Evolutionary conservation across 1,140 invertebrate genomes (phyloP).

Genomic region (Trachymyrmex cornetzi): DNA sequence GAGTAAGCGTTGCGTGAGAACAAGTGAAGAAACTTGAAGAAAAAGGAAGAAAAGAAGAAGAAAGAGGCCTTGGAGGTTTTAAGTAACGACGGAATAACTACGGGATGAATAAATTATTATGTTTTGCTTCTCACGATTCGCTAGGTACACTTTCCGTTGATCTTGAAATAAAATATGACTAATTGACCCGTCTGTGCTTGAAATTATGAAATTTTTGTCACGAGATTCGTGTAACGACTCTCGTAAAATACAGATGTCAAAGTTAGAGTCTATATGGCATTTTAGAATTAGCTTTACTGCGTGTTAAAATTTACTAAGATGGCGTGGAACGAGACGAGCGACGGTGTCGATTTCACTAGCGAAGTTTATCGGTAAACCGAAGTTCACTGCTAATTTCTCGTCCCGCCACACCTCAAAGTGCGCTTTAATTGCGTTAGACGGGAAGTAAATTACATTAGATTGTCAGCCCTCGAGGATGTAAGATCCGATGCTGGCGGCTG

Average conservation of each 20-base stretch:
- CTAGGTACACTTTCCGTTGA: no score
- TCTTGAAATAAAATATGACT: neutral
- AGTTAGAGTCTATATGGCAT: slow-evolving; percentile 14
- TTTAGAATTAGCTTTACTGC: slow-evolving; percentile 31
- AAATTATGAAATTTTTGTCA: neutral
- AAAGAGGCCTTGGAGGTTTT: neutral
- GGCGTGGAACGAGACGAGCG: slow-evolving; percentile 39
- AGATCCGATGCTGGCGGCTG: slow-evolving; percentile 49
- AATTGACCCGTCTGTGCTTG: neutral
- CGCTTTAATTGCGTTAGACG: slow-evolving; percentile 77
- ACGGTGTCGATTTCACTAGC: slow-evolving; percentile 71
- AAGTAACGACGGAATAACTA: neutral
- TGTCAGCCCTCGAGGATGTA: slow-evolving; percentile 74
- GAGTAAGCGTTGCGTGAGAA: neutral
- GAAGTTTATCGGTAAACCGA: slow-evolving; percentile 73
- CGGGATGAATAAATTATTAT: neutral
- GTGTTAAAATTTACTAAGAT: slow-evolving; percentile 67
- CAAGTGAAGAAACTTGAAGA: neutral
- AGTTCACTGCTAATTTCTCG: slow-evolving; percentile 78
- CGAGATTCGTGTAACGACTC: neutral
- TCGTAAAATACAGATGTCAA: neutral
- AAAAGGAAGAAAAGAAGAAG: neutral
- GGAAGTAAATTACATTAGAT: slow-evolving; percentile 78
- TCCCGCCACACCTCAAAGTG: slow-evolving; percentile 76
- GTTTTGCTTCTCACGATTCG: neutral